These are phyloP conservation scores for Anguilla pacifica DNA, from an alignment of 2,797 vertebrate species.

Conservation along the genomic window DNA sequence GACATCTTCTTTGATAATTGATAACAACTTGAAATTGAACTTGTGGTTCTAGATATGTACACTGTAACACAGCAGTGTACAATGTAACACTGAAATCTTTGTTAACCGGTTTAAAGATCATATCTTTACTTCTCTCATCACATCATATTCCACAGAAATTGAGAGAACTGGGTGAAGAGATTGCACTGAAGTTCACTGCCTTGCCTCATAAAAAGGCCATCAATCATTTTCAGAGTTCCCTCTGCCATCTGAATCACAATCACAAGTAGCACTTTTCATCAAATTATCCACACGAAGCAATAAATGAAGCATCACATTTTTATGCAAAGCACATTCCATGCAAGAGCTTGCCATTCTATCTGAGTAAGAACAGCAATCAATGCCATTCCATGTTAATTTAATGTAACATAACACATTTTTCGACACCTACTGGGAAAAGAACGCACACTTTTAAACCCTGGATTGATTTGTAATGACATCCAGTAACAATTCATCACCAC, in stretches of 20 bases:
- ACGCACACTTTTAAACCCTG: not conserved
- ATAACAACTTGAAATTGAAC: not conserved
- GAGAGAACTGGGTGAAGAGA: not conserved
- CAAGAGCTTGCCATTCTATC: not conserved
- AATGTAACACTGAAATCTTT: not conserved
- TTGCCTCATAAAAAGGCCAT: conserved; percentile 7
- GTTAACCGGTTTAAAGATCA: not conserved
- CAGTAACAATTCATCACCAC: not conserved
- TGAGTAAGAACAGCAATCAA: not conserved
- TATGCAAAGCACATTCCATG: not conserved
- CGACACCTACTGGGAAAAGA: not conserved
- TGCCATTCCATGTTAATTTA: not conserved
- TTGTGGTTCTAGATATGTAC: not conserved
- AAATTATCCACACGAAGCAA: not conserved
- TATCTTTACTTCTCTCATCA: no score
- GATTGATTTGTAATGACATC: not conserved
- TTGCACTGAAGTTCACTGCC: not conserved
- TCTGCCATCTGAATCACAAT: not conserved
- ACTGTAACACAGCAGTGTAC: not conserved
- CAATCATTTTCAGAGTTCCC: conserved; percentile 1
- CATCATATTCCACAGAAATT: not conserved
- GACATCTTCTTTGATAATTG: not conserved
- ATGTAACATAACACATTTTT: not conserved
- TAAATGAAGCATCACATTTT: not conserved
- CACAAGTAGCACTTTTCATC: not conserved